These are phyloP conservation scores for Xylota segnis DNA, from an alignment of 2,888 invertebrate genomes.

Conservation along the genomic window DNA sequence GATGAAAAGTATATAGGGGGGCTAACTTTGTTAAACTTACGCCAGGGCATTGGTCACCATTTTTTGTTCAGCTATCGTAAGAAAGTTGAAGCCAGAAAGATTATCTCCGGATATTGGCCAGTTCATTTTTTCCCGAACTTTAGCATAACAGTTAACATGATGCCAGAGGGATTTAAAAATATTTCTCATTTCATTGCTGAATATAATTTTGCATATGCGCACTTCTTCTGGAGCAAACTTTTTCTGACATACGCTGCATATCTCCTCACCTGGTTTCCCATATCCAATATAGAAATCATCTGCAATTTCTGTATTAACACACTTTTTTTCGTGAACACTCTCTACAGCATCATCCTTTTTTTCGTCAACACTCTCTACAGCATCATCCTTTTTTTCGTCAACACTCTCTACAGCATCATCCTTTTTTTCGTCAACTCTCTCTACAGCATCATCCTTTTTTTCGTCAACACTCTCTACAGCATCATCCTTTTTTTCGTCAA, in stretches of 20 bases:
- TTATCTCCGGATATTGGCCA: constrained; percentile 90
- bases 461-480: too few relatives aligned
- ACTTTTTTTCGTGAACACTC: too few relatives aligned
- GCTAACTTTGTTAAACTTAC: constrained; percentile 85
- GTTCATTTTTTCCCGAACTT: constrained; percentile 88
- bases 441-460: too few relatives aligned
- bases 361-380: constrained; percentile 83
- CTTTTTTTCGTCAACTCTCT: too few relatives aligned
- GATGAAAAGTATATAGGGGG: constrained; percentile 80
- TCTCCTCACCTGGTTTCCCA: constrained; percentile 92
- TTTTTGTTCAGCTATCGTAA: constrained; percentile 90
- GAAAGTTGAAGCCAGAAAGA: constrained; percentile 90
- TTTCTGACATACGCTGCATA: constrained; percentile 93
- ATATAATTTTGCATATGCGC: constrained; percentile 90
- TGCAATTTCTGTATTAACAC: constrained; percentile 83
- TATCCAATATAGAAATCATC: constrained; percentile 91
- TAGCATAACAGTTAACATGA: constrained; percentile 95
- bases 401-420: too few relatives aligned
- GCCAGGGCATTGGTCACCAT: constrained; percentile 88
- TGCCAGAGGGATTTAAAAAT: constrained; percentile 96
- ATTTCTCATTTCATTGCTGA: constrained; percentile 89
- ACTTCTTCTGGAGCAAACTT: constrained; percentile 91
- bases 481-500: too few relatives aligned
- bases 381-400: constrained; percentile 63
- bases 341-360: too few relatives aligned